A percentile compares a stretch with the other conserved stretches of the same genome.
phyloP scores from a whole-genome alignment of 2,797 vertebrate species.

The Anabas testudineus region DNA sequence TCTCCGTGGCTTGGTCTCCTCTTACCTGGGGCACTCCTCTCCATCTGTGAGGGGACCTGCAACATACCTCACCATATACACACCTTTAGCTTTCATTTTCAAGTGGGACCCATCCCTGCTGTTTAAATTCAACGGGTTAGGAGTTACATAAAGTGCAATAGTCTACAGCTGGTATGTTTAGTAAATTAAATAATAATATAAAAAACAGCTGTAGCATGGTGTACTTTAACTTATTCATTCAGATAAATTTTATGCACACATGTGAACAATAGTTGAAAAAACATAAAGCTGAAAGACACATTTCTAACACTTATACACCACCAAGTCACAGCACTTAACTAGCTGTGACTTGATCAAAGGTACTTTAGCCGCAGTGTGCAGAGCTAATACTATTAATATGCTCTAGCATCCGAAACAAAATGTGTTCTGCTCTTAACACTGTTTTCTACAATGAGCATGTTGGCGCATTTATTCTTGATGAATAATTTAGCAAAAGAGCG shows the following conservation, averaged over 20 bases:
- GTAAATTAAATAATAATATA: slow-evolving; percentile 1
- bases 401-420: slow-evolving; percentile 55
- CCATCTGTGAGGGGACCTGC: slow-evolving; percentile 82
- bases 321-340: background rate
- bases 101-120: slow-evolving; percentile 57
- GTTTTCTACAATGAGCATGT: slow-evolving; percentile 55
- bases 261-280: slow-evolving; percentile 12
- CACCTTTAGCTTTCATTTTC: slow-evolving; percentile 69
- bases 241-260: slow-evolving; percentile 1
- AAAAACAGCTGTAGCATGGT: slow-evolving; percentile 14
- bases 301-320: background rate
- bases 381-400: slow-evolving; percentile 41
- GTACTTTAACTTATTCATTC: slow-evolving; percentile 20
- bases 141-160: slow-evolving; percentile 67
- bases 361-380: slow-evolving; percentile 9
- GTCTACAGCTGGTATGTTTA: slow-evolving; percentile 59
- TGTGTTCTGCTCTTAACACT: slow-evolving; percentile 55
- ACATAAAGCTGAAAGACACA: background rate
- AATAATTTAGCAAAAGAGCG: slow-evolving; percentile 75
- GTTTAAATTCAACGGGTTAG: slow-evolving; percentile 46
- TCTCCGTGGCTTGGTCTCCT: slow-evolving; percentile 75
- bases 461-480: slow-evolving; percentile 72
- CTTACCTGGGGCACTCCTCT: slow-evolving; percentile 76
- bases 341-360: slow-evolving; percentile 23
- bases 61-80: slow-evolving; percentile 32